Evolutionary conservation across 2,797 vertebrate species (phyloP).

Genomic region (Schizopygopsis malacanthus): DNA sequence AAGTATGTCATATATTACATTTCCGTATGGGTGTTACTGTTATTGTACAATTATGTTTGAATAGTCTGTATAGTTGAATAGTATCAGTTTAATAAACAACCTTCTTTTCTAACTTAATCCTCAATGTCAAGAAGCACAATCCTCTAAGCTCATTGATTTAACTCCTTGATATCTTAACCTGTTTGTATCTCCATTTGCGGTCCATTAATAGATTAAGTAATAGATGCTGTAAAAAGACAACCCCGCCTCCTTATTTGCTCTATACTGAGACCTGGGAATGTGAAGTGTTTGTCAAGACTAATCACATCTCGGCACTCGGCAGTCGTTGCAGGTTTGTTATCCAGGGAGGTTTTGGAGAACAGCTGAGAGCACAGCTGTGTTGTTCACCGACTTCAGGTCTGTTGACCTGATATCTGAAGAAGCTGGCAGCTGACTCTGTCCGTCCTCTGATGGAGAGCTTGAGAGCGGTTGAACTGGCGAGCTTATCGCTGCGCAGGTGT

Average conservation of each 20-base stretch:
- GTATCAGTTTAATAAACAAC: too few species aligned
- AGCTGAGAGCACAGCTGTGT: slow-evolving; percentile 38
- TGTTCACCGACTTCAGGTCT: slow-evolving; percentile 33
- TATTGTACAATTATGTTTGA: background rate
- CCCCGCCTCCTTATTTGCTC: slow-evolving; percentile 2
- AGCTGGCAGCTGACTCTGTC: slow-evolving; percentile 18
- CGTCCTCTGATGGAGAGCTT: background rate
- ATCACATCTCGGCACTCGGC: slow-evolving; percentile 9
- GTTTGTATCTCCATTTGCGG: background rate
- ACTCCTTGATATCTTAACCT: background rate
- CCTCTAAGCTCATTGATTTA: background rate
- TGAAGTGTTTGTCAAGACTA: slow-evolving; percentile 26
- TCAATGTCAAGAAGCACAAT: background rate
- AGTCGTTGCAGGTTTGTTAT: slow-evolving; percentile 32
- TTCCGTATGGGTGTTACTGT: background rate
- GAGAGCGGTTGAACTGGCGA: slow-evolving; percentile 2
- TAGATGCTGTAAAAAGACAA: background rate
- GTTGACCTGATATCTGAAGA: slow-evolving; percentile 28
- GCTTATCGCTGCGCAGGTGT: slow-evolving; percentile 28
- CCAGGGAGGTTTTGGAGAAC: slow-evolving; percentile 34
- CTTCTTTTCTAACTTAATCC: background rate
- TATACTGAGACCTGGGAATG: background rate
- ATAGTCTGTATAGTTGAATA: background rate
- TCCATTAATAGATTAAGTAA: background rate
- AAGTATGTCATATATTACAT: background rate